These are phyloP conservation scores for Notospermus geniculatus DNA, from an alignment of 1,140 invertebrate genomes.

Conservation along the genomic window DNA sequence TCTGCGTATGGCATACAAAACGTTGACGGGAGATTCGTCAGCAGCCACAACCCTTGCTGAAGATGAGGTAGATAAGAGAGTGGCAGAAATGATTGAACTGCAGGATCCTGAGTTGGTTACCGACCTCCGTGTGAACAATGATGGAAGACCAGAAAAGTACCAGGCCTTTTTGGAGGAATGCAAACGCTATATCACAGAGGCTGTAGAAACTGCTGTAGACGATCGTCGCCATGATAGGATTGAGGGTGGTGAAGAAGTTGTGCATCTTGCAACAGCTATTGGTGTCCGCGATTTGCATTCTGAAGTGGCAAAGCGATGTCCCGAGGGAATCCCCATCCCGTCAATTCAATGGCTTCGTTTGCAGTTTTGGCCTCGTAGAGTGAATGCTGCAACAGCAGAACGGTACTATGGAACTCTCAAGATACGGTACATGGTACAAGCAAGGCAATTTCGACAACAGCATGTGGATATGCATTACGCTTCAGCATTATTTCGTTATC, in stretches of 20 bases:
- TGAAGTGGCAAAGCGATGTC: conserved; percentile 7
- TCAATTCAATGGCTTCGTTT: conserved; percentile 12
- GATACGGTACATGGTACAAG: conserved; percentile 27
- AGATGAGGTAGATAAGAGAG: background rate
- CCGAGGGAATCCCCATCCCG: conserved; percentile 12
- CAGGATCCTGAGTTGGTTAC: conserved; percentile 9
- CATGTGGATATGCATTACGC: conserved; percentile 1
- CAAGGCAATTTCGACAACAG: background rate
- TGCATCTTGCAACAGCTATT: conserved; percentile 15
- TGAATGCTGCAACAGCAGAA: conserved; percentile 9
- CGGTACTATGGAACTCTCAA: conserved; percentile 18
- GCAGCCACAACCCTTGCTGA: background rate
- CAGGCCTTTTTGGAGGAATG: background rate
- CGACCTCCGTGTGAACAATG: conserved; percentile 16
- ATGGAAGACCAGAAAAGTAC: background rate
- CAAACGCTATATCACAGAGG: conserved; percentile 11
- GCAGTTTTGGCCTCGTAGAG: conserved; percentile 19
- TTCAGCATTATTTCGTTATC: background rate
- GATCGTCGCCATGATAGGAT: conserved; percentile 17
- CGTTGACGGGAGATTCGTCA: background rate
- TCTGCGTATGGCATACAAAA: background rate
- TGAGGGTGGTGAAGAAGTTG: background rate
- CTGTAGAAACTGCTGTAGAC: conserved; percentile 19
- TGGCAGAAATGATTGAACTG: background rate
- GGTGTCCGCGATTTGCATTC: conserved; percentile 15